These are phyloP conservation scores for Drosophila cardini DNA, from an alignment of 1,140 invertebrate genomes.

Conservation along the genomic window DNA sequence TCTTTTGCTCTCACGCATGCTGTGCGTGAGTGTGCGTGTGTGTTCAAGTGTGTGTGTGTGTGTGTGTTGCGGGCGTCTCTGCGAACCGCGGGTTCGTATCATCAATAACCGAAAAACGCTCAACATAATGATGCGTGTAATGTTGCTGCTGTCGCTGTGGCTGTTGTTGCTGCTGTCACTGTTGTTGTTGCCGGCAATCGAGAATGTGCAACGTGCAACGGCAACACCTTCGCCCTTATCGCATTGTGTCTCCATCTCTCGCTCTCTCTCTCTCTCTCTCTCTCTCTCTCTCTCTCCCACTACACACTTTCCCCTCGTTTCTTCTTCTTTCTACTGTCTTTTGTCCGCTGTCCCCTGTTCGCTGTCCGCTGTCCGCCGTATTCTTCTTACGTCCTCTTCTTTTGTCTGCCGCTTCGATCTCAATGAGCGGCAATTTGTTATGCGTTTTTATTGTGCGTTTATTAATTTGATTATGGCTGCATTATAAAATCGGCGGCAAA, in stretches of 20 bases:
- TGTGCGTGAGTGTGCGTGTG: constrained; percentile 8
- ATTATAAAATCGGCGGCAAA: constrained; percentile 61
- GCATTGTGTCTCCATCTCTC: constrained; percentile 28
- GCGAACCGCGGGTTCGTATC: constrained; percentile 52
- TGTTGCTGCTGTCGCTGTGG: constrained; percentile 59
- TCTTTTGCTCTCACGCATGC: neutral
- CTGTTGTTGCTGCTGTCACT: constrained; percentile 49
- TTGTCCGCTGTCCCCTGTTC: neutral
- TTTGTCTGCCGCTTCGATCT: constrained; percentile 42
- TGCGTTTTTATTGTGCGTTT: constrained; percentile 81
- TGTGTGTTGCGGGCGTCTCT: constrained; percentile 36
- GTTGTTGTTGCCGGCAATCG: constrained; percentile 22
- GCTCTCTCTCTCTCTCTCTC: no score
- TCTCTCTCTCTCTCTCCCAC: constrained; percentile 10
- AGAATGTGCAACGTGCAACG: constrained; percentile 13
- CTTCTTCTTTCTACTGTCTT: neutral
- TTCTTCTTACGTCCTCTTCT: neutral
- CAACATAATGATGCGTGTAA: constrained; percentile 78
- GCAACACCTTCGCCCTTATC: constrained; percentile 36
- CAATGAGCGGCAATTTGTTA: constrained; percentile 76
- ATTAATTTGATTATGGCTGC: constrained; percentile 81
- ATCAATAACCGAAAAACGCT: constrained; percentile 68
- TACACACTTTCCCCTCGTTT: neutral
- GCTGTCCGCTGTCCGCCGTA: constrained; percentile 26
- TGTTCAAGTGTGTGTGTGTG: neutral